phyloP scores from a whole-genome alignment of 2,797 vertebrate species.

The Cyprinodon diabolis region DNA sequence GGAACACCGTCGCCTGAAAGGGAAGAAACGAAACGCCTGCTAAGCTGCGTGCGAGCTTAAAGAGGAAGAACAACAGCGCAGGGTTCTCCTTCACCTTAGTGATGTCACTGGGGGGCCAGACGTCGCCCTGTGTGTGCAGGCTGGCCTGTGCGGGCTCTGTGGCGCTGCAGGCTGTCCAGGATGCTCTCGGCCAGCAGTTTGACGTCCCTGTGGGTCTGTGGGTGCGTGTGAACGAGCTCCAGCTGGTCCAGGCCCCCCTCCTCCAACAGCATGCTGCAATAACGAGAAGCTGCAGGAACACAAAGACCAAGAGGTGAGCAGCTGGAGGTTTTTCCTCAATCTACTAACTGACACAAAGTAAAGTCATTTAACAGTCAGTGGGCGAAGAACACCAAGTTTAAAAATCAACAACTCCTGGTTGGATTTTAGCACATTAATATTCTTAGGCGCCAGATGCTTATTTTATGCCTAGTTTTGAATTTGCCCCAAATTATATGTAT shows the following conservation, averaged over 20 bases:
- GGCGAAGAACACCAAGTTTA: too few relatives aligned
- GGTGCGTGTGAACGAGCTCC: constrained; percentile 87
- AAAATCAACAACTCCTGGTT: too few relatives aligned
- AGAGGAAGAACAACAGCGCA: not conserved
- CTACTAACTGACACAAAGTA: not conserved
- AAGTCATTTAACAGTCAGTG: not conserved
- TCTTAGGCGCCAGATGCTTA: too few relatives aligned
- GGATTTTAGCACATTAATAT: too few relatives aligned
- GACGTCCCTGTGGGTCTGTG: constrained; percentile 92
- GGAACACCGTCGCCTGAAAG: constrained; percentile 42
- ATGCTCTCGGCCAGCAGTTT: constrained; percentile 89
- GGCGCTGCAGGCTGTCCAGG: constrained; percentile 92
- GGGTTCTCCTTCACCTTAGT: constrained; percentile 37
- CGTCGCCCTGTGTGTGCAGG: constrained; percentile 48
- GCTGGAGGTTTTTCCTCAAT: not conserved
- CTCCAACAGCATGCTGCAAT: constrained; percentile 98
- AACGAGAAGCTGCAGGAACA: constrained; percentile 85
- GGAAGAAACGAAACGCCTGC: constrained; percentile 6
- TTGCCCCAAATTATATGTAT: too few relatives aligned
- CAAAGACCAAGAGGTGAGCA: not conserved
- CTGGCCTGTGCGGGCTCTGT: constrained; percentile 89
- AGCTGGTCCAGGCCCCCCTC: constrained; percentile 95
- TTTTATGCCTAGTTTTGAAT: too few relatives aligned
- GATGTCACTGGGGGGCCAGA: constrained; percentile 47
- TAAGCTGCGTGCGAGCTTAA: not conserved